A percentile compares a stretch with the other conserved stretches of the same genome.
These are phyloP conservation scores for Dermochelys coriacea DNA, from an alignment of 2,797 vertebrate genomes.

Conservation along the genomic window DNA sequence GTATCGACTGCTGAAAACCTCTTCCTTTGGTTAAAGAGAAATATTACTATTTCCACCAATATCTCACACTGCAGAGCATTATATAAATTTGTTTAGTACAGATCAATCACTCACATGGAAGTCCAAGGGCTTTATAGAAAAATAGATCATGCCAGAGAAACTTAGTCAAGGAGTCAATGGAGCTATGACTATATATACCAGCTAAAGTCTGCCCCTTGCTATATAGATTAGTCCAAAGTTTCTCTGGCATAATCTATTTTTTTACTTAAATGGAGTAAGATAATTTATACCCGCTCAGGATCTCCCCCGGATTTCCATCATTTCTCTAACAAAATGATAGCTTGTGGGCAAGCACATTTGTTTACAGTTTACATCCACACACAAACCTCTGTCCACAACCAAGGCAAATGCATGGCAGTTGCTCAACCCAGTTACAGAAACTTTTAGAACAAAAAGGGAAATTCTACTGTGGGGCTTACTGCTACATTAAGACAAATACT, in stretches of 20 bases:
- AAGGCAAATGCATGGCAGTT: not conserved
- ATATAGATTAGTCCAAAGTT: slow-evolving; percentile 47
- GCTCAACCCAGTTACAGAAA: not conserved
- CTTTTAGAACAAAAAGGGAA: not conserved
- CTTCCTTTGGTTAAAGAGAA: slow-evolving; percentile 65
- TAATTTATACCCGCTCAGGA: slow-evolving; percentile 46
- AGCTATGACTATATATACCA: not conserved
- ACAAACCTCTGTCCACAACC: not conserved
- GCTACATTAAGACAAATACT: not conserved
- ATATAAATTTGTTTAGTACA: slow-evolving; percentile 28
- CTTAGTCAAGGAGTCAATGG: not conserved
- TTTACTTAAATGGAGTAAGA: slow-evolving; percentile 39
- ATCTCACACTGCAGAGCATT: slow-evolving; percentile 51
- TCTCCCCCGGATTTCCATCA: not conserved
- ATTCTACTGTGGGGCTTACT: not conserved
- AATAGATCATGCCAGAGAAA: slow-evolving; percentile 46
- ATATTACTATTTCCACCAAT: slow-evolving; percentile 44
- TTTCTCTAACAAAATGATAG: slow-evolving; percentile 19
- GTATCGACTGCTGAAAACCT: slow-evolving; percentile 37
- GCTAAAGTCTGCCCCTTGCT: slow-evolving; percentile 48
- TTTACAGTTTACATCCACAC: not conserved
- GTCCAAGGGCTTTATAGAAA: slow-evolving; percentile 38
- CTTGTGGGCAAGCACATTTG: not conserved
- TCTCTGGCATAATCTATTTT: slow-evolving; percentile 28
- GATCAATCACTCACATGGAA: slow-evolving; percentile 40